phyloP scores from a whole-genome alignment of 2,797 vertebrate genomes.

The Sebastes steindachneri region DNA sequence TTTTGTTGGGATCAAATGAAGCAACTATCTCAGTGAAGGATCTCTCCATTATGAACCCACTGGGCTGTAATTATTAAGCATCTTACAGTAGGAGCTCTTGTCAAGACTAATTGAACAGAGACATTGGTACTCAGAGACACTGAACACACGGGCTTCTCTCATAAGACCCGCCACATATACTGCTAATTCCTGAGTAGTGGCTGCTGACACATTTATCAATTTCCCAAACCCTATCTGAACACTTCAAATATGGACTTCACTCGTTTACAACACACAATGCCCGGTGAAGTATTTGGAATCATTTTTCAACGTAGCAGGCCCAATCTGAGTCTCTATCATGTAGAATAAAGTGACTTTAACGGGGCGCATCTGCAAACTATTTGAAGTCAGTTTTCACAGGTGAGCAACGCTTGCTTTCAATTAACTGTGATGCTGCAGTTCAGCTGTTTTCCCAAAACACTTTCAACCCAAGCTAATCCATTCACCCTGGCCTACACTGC shows the following conservation, averaged over 20 bases:
- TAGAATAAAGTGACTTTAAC: neutral
- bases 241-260: neutral
- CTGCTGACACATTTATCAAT: neutral
- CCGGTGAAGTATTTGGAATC: neutral
- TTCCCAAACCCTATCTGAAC: neutral
- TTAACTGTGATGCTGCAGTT: neutral
- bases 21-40: neutral
- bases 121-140: neutral
- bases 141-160: neutral
- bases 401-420: neutral
- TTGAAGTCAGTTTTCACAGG: neutral
- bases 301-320: neutral
- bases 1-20: neutral
- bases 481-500: neutral
- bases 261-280: neutral
- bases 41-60: neutral
- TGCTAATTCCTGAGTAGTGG: neutral
- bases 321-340: neutral
- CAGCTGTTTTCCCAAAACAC: neutral
- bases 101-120: constrained; percentile 1
- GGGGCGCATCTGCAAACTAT: neutral
- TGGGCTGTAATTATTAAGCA: neutral
- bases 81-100: neutral
- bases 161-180: neutral
- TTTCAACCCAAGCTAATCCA: neutral